Evolutionary conservation across 2,888 invertebrate genomes (phyloP).

Genomic region (Seira musarum): DNA sequence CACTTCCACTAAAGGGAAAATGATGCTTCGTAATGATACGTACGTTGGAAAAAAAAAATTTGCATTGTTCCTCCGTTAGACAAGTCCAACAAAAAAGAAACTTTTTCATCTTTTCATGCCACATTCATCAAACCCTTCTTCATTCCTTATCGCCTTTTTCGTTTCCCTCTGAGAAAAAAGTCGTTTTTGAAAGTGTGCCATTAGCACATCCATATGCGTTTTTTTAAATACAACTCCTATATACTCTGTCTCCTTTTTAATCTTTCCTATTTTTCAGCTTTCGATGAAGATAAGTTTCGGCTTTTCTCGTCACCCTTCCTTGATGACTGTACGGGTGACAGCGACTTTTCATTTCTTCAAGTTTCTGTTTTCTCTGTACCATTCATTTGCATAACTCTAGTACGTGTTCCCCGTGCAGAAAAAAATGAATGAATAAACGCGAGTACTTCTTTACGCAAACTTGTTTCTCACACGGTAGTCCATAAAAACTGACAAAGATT

Average conservation of each 20-base stretch:
- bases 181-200: neutral
- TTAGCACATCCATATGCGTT: neutral
- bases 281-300: neutral
- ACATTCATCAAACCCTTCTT: neutral
- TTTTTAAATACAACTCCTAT: neutral
- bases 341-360: conserved; percentile 1
- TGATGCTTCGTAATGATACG: conserved; percentile 12
- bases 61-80: neutral
- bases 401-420: no score
- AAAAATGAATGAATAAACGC: no score
- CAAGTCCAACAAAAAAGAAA: neutral
- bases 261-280: neutral
- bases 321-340: neutral
- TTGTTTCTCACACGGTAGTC: no score
- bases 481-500: no score
- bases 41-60: neutral
- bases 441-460: no score
- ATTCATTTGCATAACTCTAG: no score
- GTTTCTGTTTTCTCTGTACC: no score
- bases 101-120: conserved; percentile 12
- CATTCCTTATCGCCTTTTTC: neutral
- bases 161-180: neutral
- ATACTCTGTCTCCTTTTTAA: neutral
- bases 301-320: neutral
- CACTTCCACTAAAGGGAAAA: neutral